Evolutionary conservation across 2,113 vertebrate species (phyloP).

Genomic region (Aramus guarauna): DNA sequence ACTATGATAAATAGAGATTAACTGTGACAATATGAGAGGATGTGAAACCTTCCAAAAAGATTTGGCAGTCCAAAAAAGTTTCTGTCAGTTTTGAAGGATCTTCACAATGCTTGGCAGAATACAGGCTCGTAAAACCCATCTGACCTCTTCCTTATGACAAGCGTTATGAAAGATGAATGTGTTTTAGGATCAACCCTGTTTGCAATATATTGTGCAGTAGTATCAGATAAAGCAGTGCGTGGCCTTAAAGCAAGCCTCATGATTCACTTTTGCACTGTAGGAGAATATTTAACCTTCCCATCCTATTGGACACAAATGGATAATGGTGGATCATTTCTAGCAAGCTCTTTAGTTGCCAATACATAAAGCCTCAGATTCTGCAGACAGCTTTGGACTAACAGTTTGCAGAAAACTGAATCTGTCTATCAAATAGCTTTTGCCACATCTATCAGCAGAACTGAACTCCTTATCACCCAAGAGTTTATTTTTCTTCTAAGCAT

Average conservation of each 20-base stretch:
- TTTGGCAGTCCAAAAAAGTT: not conserved
- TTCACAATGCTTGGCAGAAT: slow-evolving; percentile 17
- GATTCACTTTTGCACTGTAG: not conserved
- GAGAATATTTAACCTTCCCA: not conserved
- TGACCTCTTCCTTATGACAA: not conserved
- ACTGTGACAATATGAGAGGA: not conserved
- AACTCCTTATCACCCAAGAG: not conserved
- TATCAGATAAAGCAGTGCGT: not conserved
- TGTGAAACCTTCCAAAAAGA: not conserved
- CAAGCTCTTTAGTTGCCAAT: not conserved
- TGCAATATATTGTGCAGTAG: not conserved
- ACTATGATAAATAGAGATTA: not conserved
- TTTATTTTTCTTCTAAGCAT: not conserved
- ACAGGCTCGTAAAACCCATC: not conserved
- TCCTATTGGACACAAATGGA: not conserved
- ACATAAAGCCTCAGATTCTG: not conserved
- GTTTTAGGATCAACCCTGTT: not conserved
- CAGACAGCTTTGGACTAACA: not conserved
- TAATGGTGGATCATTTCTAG: not conserved
- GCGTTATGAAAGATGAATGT: not conserved
- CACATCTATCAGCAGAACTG: not conserved
- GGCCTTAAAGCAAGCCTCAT: not conserved
- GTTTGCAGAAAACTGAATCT: not conserved
- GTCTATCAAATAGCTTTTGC: not conserved
- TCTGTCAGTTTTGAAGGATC: not conserved